Base-by-base conservation (phyloP, 2,888 invertebrate genomes). In the Cheilosia impressa region DNA sequence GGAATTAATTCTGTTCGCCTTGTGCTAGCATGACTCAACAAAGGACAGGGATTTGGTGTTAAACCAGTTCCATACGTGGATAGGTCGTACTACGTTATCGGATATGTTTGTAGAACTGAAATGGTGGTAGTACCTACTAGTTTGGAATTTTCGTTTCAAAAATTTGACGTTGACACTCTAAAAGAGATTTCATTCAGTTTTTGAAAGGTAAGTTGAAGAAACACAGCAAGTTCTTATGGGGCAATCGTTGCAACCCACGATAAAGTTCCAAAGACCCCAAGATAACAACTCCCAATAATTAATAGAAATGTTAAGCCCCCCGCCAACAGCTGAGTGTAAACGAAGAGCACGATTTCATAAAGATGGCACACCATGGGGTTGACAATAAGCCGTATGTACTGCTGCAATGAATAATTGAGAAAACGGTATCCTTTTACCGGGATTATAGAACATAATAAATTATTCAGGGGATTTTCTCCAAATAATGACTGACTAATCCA, bases 391-490 rank as follows among this genome's bases (percentile, higher is more conserved):
- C 19, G 2, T 27, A 13, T 7, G 15, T 60, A 27, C 53, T 17
- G 60, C 31, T 22, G 69, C 55, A 65, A 71, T 71, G 57, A 78
- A 63, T 71, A 65, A 78, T 78, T 78, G 50, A 63, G 57, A 27
- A 66, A 63, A 78, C 65, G 47, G 71, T 63, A 50, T 71, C 63
- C 71, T 58, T 57, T 71, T 57, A 63, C 63, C 47, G 53, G 84
- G 79, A 75, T 80, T 79, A 75, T 41, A 69, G 63, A 58, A 65
- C 76, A 66, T 69, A 71, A 80, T 84, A 84, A 83, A 83, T 83
- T 83, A 84, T 84, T 84, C 75, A 75, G 53, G 19, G 45, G 69
- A 79, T 65, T 69, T 60, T n/a, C 63, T 58, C 22, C 55, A 52
- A 81, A 69, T 75, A 69, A 80, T 73, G 75, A 84, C 38, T 84